These are phyloP conservation scores for Gadus chalcogrammus DNA, from an alignment of 2,113 vertebrate species.

Conservation along the genomic window DNA sequence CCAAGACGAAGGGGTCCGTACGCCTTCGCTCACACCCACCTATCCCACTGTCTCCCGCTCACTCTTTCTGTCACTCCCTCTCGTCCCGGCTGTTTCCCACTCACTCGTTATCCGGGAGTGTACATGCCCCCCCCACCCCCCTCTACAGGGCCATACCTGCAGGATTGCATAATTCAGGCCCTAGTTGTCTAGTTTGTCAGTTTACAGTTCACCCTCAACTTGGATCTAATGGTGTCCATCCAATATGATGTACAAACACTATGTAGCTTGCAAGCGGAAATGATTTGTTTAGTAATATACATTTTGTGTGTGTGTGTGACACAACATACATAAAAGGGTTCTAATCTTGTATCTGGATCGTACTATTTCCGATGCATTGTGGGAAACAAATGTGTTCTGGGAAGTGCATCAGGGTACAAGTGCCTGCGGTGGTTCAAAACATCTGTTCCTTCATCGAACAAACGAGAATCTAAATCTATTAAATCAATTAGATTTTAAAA, in stretches of 20 bases:
- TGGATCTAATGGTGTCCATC: no score
- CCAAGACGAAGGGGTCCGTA: constrained; percentile 30
- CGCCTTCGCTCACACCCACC: constrained; percentile 21
- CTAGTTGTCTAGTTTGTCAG: no score
- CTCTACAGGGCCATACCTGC: constrained; percentile 30
- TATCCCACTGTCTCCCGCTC: background rate
- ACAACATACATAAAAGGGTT: no score
- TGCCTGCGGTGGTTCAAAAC: constrained; percentile 25
- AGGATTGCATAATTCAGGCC: constrained; percentile 45
- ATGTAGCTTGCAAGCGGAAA: no score
- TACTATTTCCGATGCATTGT: no score
- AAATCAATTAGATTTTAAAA: constrained; percentile 50
- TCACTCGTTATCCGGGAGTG: constrained; percentile 40
- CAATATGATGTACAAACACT: no score
- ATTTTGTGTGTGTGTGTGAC: no score
- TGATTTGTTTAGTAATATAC: no score
- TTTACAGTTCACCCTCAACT: no score
- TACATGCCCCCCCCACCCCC: constrained; percentile 30
- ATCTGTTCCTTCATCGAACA: constrained; percentile 39
- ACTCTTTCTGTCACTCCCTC: background rate
- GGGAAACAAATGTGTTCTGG: no score
- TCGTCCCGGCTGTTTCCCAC: constrained; percentile 27
- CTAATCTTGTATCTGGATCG: no score
- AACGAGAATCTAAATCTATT: constrained; percentile 40
- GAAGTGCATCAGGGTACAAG: no score